Base-by-base conservation (phyloP, 2,797 vertebrate genomes). In the Pseudopleuronectes americanus region DNA sequence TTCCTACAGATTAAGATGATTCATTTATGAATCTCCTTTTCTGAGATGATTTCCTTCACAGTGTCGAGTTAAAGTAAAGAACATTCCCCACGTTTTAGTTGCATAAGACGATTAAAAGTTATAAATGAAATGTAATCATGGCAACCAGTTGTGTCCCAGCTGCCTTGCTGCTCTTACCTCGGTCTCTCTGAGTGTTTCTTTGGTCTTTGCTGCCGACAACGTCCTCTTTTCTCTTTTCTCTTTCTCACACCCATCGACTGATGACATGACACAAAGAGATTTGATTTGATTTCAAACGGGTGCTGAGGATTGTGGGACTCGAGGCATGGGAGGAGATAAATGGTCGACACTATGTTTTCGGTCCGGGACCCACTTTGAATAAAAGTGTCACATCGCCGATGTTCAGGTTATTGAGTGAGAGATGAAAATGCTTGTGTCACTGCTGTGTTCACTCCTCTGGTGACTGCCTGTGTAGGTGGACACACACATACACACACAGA, bases 251-350 rank as follows among this genome's bases (percentile, higher is more conserved):
- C 82, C 86, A 79, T 86, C 68, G 2, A 81, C 77, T 75, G 68
- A 87, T 81, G 87, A 79, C 83, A 89, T 76, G 83, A 79, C 79
- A 76, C 58, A 79, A 69, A 47, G 52, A 88, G 87, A 90, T 89
- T 71, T 82, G 79, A 88, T 81, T 79, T 90, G 81, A 87, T 91
- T 92, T 85, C 74, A 22, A 88, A 7, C 28, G 14, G 45, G 51
- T 62, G 75, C 79, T 57, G 75, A 84, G 41, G 60, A 71, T 84
- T 56, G 68, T 72, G 58, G 28, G 62, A 19, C 51, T 56, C 1
- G 36, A 12, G 36, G 10, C 36, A 38, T 38, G 36, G 36, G 36
- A 38, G 36, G 36, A 12, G 36, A 38, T 38, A 12, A 13, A 38
- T 53, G 19, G 6, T 57, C 5, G 0, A 10, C 19, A 57, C 4